phyloP scores from a whole-genome alignment of 2,888 invertebrate genomes.

The Halictus quadricinctus region DNA sequence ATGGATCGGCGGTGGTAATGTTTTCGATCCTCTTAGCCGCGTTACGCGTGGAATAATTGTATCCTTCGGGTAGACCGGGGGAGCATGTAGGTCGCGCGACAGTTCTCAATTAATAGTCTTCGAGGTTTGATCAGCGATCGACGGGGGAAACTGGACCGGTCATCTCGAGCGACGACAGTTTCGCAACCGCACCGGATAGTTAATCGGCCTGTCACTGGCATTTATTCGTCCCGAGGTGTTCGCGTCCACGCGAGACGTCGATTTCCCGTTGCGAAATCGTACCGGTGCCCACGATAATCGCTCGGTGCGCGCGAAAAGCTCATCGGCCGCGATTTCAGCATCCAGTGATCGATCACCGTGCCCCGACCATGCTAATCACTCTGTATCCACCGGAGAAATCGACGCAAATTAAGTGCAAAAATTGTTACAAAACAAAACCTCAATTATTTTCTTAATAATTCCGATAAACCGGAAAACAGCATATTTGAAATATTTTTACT shows the following conservation, averaged over 20 bases:
- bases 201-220: slow-evolving; percentile 38
- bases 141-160: slow-evolving; percentile 4
- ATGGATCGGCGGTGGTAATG: slow-evolving; percentile 17
- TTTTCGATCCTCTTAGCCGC: slow-evolving; percentile 31
- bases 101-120: slow-evolving; percentile 5
- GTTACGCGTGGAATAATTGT: slow-evolving; percentile 5
- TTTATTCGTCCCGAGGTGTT: slow-evolving; percentile 11
- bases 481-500: too few relatives aligned
- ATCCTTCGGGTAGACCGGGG: not conserved
- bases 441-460: too few relatives aligned
- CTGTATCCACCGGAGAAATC: not conserved
- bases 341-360: not conserved
- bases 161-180: slow-evolving; percentile 26
- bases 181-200: slow-evolving; percentile 37
- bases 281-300: not conserved
- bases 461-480: too few relatives aligned
- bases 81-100: not conserved
- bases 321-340: not conserved
- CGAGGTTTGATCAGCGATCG: slow-evolving; percentile 2
- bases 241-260: slow-evolving; percentile 31
- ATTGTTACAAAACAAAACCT: too few relatives aligned
- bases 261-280: slow-evolving; percentile 47
- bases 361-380: not conserved
- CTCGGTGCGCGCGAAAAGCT: not conserved
- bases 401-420: too few relatives aligned